Conservation (phyloP, 2,888 invertebrate species). For the Atrina japonica region DNA sequence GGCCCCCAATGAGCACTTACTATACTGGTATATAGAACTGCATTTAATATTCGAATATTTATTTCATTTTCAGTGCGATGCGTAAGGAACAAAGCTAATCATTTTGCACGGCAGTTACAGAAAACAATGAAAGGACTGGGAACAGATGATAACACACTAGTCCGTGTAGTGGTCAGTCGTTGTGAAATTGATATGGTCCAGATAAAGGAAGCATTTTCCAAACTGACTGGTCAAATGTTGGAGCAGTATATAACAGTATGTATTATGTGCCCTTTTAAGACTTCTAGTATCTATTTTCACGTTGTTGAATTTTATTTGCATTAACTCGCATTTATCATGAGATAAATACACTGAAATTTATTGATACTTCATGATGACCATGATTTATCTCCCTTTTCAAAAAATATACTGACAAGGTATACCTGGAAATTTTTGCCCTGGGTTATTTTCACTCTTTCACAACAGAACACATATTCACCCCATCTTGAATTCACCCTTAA, state of each 20-base stretch:
- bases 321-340: too few species aligned
- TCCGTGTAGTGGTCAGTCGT: constrained; percentile 76
- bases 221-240: constrained; percentile 72
- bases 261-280: too few species aligned
- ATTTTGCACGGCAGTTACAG: constrained; percentile 79
- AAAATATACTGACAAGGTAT: too few species aligned
- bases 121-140: constrained; percentile 79
- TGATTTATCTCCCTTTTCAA: background rate
- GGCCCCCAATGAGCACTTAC: too few species aligned
- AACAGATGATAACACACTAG: constrained; percentile 78
- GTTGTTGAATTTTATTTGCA: background rate
- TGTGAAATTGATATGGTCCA: constrained; percentile 81
- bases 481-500: too few species aligned
- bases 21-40: too few species aligned
- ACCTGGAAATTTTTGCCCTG: too few species aligned
- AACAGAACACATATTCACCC: too few species aligned
- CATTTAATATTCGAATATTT: too few species aligned
- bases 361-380: background rate
- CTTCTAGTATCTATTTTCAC: background rate
- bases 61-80: constrained; percentile 73
- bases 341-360: background rate
- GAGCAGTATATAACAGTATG: constrained; percentile 78
- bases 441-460: too few species aligned
- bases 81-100: constrained; percentile 77
- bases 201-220: constrained; percentile 79